Evolutionary conservation across 37 sponge, comb jelly and placozoan species (phyloP), one percentile per base, ranked within the genome.

Genomic region (Bolinopsis microptera): DNA sequence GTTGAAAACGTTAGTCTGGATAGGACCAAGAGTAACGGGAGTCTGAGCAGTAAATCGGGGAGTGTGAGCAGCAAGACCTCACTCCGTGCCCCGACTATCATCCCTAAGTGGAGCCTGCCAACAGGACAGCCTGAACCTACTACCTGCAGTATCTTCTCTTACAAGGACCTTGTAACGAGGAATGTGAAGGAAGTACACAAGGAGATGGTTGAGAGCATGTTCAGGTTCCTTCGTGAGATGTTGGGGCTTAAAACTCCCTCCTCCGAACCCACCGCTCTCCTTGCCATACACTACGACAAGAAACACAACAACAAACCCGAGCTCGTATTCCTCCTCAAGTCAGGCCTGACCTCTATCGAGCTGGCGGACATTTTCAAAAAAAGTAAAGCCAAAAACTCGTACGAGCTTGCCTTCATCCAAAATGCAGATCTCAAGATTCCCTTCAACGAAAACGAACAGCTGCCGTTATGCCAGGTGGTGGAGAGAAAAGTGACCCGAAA

Each of bases 221-320:
- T 41, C 18, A 38, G 90, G 90, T 24, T n/a, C 39, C 90, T 86
- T n/a, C 34, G 39, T 27, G 90, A 86, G 0, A n/a, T 39, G 16
- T 26, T 86, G 25, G 90, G 90, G 34, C 13, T 86, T 48, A 39
- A 41, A 48, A 34, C 32, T 28, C 32, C 35, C 28, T 22, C 90
- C 61, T n/a, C 90, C 2, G 34, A 35, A 21, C 61, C 34, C 28
- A 23, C 36, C 5, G 21, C 30, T 21, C 90, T 86, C 61, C 61
- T 86, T 8, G 90, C 90, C 24, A 1, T 86, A 22, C 41, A 36
- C 61, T 27, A 26, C 61, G 90, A 86, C 30, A 39, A 18, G 61
- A 34, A 86, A 86, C 41, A 39, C 90, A 86, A 86, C 90, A 39
- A 86, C 90, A 86, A 86, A 23, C 90, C 90, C 61, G 90, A 86